phyloP scores from a whole-genome alignment of 92 coral and sea anemone genomes.

The Siderastrea siderea region DNA sequence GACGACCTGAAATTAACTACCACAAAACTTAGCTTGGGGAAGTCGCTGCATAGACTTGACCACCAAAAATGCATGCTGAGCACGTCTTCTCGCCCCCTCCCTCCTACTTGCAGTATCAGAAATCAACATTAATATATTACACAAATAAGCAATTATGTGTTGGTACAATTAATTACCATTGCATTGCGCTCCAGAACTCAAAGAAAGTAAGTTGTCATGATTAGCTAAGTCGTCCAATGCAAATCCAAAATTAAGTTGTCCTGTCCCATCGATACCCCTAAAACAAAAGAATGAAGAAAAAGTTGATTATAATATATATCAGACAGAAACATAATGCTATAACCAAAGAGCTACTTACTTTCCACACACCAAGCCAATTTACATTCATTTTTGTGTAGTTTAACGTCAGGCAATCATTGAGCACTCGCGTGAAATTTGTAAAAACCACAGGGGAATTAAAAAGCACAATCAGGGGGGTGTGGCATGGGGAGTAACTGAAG shows the following conservation, averaged over 20 bases:
- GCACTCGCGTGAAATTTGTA: too few species aligned
- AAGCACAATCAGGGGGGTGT: too few species aligned
- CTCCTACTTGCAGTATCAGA: neutral
- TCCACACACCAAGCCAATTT: too few species aligned
- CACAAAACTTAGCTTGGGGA: too few species aligned
- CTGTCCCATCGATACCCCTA: constrained; percentile 47
- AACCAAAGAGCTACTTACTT: neutral
- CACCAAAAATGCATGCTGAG: too few species aligned
- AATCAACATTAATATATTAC: neutral
- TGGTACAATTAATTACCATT: constrained; percentile 8
- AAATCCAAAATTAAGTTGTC: constrained; percentile 61
- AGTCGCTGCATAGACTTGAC: too few species aligned
- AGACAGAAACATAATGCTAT: neutral
- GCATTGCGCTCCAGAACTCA: neutral
- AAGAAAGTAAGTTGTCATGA: constrained; percentile 18
- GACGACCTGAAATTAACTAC: too few species aligned
- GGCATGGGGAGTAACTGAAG: too few species aligned
- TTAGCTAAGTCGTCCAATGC: constrained; percentile 8
- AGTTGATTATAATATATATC: neutral
- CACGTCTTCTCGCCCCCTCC: neutral
- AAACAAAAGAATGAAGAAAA: neutral
- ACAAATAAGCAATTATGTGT: neutral
- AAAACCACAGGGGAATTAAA: too few species aligned
- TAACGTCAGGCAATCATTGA: too few species aligned
- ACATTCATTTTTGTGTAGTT: too few species aligned